These are phyloP conservation scores for Hofmannophila pseudospretella DNA, from an alignment of 2,888 invertebrate genomes.

Conservation along the genomic window DNA sequence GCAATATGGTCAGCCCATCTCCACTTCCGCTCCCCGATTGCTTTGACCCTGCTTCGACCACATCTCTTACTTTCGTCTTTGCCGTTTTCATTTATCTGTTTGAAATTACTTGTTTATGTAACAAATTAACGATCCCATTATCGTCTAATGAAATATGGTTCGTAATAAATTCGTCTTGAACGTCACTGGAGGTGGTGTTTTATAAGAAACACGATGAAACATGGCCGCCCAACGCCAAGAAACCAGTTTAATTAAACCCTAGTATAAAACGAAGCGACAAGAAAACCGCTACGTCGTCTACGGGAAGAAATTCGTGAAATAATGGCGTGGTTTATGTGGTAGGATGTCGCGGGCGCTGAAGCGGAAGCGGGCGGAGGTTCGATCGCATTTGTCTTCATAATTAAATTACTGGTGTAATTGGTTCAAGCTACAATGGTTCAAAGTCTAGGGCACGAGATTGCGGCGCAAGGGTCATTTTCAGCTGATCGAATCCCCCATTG, in stretches of 20 bases:
- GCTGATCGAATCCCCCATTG: too few species aligned
- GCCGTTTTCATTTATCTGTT: too few species aligned
- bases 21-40: too few species aligned
- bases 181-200: constrained; percentile 11
- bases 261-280: constrained; percentile 36
- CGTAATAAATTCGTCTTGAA: neutral
- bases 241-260: constrained; percentile 63
- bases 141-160: neutral
- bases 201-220: constrained; percentile 23
- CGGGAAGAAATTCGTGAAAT: constrained; percentile 28
- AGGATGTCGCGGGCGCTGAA: constrained; percentile 17
- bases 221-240: constrained; percentile 35
- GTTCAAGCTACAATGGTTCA: too few species aligned
- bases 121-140: neutral
- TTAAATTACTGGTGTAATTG: too few species aligned
- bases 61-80: too few species aligned
- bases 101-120: neutral
- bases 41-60: too few species aligned
- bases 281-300: constrained; percentile 33
- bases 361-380: neutral
- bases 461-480: too few species aligned
- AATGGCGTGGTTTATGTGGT: constrained; percentile 20
- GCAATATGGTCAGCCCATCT: too few species aligned
- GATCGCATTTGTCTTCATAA: too few species aligned
- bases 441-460: too few species aligned